Evolutionary conservation across 2,113 vertebrate genomes (phyloP).

Genomic region (Sceloporus tristichus): DNA sequence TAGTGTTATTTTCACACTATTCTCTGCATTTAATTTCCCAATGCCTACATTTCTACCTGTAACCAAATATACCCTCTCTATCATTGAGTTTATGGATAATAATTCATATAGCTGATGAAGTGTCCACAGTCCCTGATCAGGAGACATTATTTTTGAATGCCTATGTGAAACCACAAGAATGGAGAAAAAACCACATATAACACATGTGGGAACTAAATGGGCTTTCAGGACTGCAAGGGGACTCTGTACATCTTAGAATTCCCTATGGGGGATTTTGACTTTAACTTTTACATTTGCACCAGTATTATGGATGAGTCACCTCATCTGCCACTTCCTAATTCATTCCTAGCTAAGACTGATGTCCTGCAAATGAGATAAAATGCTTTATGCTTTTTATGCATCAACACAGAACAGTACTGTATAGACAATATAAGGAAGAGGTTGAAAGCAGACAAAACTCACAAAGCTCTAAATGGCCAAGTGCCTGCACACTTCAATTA

Average conservation of each 20-base stretch:
- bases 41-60: no score
- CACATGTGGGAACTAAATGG: conserved; percentile 16
- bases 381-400: conserved; percentile 15
- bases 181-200: neutral
- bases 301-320: neutral
- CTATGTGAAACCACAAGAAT: neutral
- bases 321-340: conserved; percentile 10
- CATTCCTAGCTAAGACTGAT: neutral
- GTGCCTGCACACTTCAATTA: no score
- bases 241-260: conserved; percentile 9
- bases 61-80: no score
- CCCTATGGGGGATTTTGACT: neutral
- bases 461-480: neutral
- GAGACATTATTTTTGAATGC: no score
- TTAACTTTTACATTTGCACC: conserved; percentile 10
- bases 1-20: no score
- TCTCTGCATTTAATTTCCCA: no score
- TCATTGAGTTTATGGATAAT: no score
- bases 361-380: neutral
- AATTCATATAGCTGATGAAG: no score
- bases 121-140: no score
- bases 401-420: conserved; percentile 15
- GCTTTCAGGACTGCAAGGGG: neutral
- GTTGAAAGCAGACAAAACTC: neutral
- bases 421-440: neutral